Evolutionary conservation across 1,140 invertebrate species (phyloP).

Genomic region (Galendromus occidentalis): DNA sequence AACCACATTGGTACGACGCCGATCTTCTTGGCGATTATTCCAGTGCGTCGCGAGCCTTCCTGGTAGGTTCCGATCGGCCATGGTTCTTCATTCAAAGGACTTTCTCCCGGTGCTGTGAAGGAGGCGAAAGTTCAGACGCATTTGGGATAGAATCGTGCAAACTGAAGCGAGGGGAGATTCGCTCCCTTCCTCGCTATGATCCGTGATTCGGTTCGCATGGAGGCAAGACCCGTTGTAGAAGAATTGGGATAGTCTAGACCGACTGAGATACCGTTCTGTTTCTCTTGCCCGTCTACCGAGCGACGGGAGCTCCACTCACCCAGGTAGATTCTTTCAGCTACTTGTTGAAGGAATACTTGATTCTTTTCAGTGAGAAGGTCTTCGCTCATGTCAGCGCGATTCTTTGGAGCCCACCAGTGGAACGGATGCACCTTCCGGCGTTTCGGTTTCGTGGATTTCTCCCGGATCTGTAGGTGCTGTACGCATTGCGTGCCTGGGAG

Average conservation of each 20-base stretch:
- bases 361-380: slow-evolving; percentile 58
- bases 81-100: slow-evolving; percentile 37
- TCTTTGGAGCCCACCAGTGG: slow-evolving; percentile 20
- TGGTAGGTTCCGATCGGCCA: slow-evolving; percentile 39
- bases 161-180: too few species aligned
- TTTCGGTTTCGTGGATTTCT: slow-evolving; percentile 17
- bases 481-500: too few species aligned
- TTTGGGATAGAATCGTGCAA: too few species aligned
- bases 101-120: slow-evolving; percentile 28
- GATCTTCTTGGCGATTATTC: slow-evolving; percentile 77
- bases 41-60: slow-evolving; percentile 42
- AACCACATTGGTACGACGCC: slow-evolving; percentile 79
- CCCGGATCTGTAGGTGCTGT: background rate
- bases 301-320: too few species aligned
- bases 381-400: slow-evolving; percentile 18
- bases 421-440: slow-evolving; percentile 21
- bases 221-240: too few species aligned
- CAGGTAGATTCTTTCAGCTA: slow-evolving; percentile 41
- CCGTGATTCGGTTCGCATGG: too few species aligned
- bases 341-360: slow-evolving; percentile 54
- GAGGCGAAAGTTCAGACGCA: too few species aligned
- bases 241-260: too few species aligned
- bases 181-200: too few species aligned
- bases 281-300: too few species aligned
- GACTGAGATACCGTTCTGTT: too few species aligned